A percentile compares a stretch with the other conserved stretches of the same genome.
Evolutionary conservation across 1,140 invertebrate genomes (phyloP).

Genomic region (Diuraphis noxia): DNA sequence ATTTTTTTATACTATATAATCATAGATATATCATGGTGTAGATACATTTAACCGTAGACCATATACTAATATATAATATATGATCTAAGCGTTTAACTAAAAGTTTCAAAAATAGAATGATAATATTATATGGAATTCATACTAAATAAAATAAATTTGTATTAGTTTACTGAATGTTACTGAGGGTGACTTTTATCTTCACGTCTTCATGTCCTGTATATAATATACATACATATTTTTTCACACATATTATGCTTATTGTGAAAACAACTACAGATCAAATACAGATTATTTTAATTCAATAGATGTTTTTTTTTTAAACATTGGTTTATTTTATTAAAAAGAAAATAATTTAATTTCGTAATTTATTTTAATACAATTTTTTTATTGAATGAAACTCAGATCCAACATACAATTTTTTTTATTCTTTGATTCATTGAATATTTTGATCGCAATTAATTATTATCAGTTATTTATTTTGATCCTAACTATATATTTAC

Average conservation of each 20-base stretch:
- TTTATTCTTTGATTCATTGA: neutral
- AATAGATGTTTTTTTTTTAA: too few relatives aligned
- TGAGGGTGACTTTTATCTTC: too few relatives aligned
- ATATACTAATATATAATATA: too few relatives aligned
- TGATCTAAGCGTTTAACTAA: neutral
- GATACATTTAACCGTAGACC: too few relatives aligned
- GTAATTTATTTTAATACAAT: neutral
- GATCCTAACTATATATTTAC: neutral
- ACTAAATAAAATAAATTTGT: neutral
- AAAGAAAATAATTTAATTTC: neutral
- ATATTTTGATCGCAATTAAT: neutral
- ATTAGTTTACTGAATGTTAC: neutral
- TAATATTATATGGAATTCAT: neutral
- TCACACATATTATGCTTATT: too few relatives aligned
- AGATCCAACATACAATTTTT: neutral
- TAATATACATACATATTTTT: too few relatives aligned
- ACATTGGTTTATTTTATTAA: neutral
- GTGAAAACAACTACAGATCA: too few relatives aligned
- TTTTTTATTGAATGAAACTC: neutral
- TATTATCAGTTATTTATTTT: neutral
- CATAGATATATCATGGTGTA: too few relatives aligned
- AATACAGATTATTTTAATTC: too few relatives aligned
- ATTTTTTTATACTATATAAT: neutral
- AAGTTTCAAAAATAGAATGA: neutral
- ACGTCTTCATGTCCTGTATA: too few relatives aligned